Base-by-base conservation (phyloP, 2,113 vertebrate species). In the Leptocoma aspasia region DNA sequence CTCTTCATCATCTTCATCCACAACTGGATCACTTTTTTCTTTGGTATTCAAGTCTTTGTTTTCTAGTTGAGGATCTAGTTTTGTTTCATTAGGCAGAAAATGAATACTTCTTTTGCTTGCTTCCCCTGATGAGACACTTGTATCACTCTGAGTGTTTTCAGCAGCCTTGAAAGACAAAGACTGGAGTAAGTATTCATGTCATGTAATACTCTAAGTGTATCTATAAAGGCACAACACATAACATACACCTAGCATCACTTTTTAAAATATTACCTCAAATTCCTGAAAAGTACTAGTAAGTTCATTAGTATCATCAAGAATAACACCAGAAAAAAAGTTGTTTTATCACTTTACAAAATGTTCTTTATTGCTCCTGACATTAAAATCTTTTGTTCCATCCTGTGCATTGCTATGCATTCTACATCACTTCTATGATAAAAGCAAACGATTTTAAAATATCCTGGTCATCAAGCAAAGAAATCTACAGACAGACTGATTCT, bases 1-100 rank as follows among this genome's bases (percentile, higher is more conserved):
- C 11, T 99, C 99, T 7, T 88, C 44, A 16, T 97, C 98, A 20
- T 98, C 98, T 7, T 98, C 98, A 39, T 98, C 98, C 41, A 95
- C 75, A 79, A 96, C 61, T 30, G 93, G 64, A 64, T 88, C 97
- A 47, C 81, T 86, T 94, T 86, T 91, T 82, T 97, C 96, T 77
- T 95, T 94, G 92, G 94, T 94, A 80, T 96, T 71, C 35, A 78
- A 49, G 52, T 70, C 49, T 76, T 77, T 45, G 88, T 71, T 77
- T 93, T 94, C 96, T 68, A 97, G 70, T 90, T 98, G 91, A 92
- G 92, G 35, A 61, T 86, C 81, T 47, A 47, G 24, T 59, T 96
- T 96, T 64, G 77, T 50, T n/a, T 97, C 97, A 35, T 92, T 97
- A 57, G 96, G 90, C 77, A 95, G 10, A 42, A 92, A 87, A 89